Base-by-base conservation (phyloP, 2,888 invertebrate species). In the Ametastegia equiseti region DNA sequence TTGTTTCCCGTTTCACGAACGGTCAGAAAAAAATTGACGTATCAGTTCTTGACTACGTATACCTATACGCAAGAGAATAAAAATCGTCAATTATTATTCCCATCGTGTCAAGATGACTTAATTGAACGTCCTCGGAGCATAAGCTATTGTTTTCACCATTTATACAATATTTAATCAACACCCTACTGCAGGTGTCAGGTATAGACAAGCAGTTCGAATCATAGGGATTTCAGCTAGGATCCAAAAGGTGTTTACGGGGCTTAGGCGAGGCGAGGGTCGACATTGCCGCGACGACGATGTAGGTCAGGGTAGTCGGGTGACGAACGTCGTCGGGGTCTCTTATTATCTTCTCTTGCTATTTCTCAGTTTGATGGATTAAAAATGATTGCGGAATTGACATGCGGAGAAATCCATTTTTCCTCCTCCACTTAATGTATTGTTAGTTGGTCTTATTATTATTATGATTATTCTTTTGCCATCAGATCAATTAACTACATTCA, bases 261-360 rank as follows among this genome's bases (percentile, higher is more conserved):
- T 60, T 30, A 30, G 60, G n/a, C 67, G 36, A 30, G 60, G n/a
- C 67, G 36, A 67, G 65, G 65, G 65, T 75, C 73, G 54, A 75
- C 30, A 54, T 54, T 75, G 50, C 71, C 19, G 73, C 33, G 9
- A 75, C 33, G 9, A 75, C 50, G 19, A 75, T 75, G 50, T 75
- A 54, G 73, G 73, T 50, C 73, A 75, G 73, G 50, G 71, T 71
- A 71, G 71, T 54, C 54, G 71, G 47, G 71, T 71, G 30, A 71
- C 47, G 47, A 71, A 47, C 27, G 42, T 5, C 42, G n/a, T n/a
- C 67, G 67, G 39, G n/a, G n/a, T n/a, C n/a, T 69, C 67, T 69
- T 42, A 13, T 69, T 69, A n/a, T 69, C 19, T 13, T 67, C n/a
- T 19, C 13, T 11, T 67, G 19, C 19, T 11, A 7, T 63, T 13